These are phyloP conservation scores for Danionella dracula DNA, from an alignment of 2,797 vertebrate genomes.

Conservation along the genomic window DNA sequence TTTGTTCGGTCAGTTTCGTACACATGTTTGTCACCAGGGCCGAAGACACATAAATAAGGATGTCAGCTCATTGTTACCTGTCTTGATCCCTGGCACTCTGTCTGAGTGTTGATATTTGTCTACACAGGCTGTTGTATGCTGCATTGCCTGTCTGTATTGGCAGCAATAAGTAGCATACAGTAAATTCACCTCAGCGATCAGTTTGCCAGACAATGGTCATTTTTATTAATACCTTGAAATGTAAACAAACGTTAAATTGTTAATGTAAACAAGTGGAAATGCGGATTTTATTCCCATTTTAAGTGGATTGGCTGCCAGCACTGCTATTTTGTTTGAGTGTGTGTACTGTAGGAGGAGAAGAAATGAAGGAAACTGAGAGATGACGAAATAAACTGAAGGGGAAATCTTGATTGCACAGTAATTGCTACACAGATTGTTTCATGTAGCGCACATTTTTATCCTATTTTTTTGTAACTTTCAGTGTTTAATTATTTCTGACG, in stretches of 20 bases:
- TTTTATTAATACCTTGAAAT: constrained; percentile 7
- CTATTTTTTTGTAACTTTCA: constrained; percentile 14
- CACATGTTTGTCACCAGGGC: background rate
- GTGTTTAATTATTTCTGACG: constrained; percentile 27
- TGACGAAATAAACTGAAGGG: background rate
- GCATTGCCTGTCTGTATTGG: constrained; percentile 26
- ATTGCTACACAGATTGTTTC: constrained; percentile 12
- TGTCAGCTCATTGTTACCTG: background rate
- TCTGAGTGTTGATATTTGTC: background rate
- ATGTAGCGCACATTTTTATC: background rate
- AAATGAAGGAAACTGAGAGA: constrained; percentile 47
- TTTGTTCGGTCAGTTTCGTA: background rate
- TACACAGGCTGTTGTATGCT: background rate
- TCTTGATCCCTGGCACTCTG: constrained; percentile 9
- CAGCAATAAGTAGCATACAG: no score
- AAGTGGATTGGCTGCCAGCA: background rate
- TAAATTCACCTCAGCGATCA: constrained; percentile 24
- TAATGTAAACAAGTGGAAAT: constrained; percentile 6
- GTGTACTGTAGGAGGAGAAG: no score
- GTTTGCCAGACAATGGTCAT: background rate
- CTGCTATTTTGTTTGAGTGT: background rate
- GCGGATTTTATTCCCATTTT: background rate
- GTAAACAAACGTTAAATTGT: background rate
- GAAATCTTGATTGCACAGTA: constrained; percentile 3
- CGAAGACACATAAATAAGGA: background rate